Conservation (phyloP, 2,888 invertebrate genomes). For the Dyspetes luteomarginatus region DNA sequence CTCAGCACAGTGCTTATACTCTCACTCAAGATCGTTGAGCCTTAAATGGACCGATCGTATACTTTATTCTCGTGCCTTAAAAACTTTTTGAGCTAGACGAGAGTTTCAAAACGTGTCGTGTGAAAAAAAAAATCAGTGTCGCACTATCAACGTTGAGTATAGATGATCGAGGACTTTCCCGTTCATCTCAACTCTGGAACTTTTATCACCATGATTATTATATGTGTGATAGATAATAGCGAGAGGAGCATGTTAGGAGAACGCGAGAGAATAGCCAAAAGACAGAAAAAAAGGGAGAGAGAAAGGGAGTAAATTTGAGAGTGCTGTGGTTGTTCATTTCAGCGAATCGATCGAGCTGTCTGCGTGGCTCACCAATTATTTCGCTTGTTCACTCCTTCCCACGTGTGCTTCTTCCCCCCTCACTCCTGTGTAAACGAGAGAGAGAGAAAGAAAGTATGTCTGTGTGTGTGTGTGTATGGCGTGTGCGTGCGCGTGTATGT, state of each 20-base stretch:
- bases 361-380: slow-evolving; percentile 69
- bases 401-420: slow-evolving; percentile 31
- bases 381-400: slow-evolving; percentile 71
- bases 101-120: neutral
- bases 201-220: neutral
- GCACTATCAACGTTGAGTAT: neutral
- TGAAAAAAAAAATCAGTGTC: neutral
- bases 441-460: neutral
- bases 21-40: slow-evolving; percentile 62
- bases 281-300: slow-evolving; percentile 39
- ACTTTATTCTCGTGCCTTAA: slow-evolving; percentile 69
- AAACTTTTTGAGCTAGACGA: slow-evolving; percentile 61
- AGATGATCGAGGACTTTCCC: neutral
- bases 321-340: slow-evolving; percentile 53
- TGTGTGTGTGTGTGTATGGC: too few species aligned
- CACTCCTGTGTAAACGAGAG: slow-evolving; percentile 3
- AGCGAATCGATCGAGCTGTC: slow-evolving; percentile 69
- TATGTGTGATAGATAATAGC: neutral
- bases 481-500: too few species aligned
- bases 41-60: slow-evolving; percentile 70
- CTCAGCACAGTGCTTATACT: slow-evolving; percentile 30
- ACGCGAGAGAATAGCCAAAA: neutral
- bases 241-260: neutral
- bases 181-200: neutral
- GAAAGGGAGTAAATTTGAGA: slow-evolving; percentile 35